Evolutionary conservation across 1,140 invertebrate species (phyloP), one percentile per base, ranked within the genome.

Genomic region (Euschistus heros): DNA sequence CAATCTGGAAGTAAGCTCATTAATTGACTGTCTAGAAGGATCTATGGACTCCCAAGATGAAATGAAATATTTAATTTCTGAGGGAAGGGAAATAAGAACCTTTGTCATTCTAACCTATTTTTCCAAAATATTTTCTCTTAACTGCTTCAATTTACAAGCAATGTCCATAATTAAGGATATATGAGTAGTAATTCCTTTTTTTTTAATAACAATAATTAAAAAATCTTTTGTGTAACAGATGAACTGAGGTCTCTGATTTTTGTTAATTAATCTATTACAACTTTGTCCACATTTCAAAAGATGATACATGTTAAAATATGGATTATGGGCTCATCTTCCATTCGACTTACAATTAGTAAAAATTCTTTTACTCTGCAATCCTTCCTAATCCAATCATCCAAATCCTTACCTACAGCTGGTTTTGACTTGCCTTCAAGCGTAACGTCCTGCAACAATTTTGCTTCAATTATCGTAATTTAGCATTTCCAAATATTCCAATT

Each of bases 321-420:
- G 18, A 47, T 15, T 4, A 47, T 47, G 46, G 46, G 46, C 3
- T 47, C 46, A 3, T 47, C 18, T 47, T 47, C 46, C 46, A 47
- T 47, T 47, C 46, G 42, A 44, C 42, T 44, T 44, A 44, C 42
- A 47, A 47, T 47, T 6, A 8, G 3, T 30, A 33, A 26, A 26
- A 62, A 66, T 22, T 22, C 4, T 37, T 54, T 47, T 47, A 13
- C 20, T 17, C 22, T 46, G 47, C 37, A 42, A 7, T n/a, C 30
- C 3, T 57, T 67, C 27, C 8, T 59, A 64, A n/a, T 27, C 26
- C n/a, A 65, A 3, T 47, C 46, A 47, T 4, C 46, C 14, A 47
- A 47, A 20, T 20, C 15, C 18, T 47, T 30, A 30, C 30, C 8
- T 30, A 5, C 30, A 30, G 30, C 3, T 30, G 30, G 30, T 30